Evolutionary conservation across 2,888 invertebrate genomes (phyloP).

Genomic region (Rhabditoides inermis): DNA sequence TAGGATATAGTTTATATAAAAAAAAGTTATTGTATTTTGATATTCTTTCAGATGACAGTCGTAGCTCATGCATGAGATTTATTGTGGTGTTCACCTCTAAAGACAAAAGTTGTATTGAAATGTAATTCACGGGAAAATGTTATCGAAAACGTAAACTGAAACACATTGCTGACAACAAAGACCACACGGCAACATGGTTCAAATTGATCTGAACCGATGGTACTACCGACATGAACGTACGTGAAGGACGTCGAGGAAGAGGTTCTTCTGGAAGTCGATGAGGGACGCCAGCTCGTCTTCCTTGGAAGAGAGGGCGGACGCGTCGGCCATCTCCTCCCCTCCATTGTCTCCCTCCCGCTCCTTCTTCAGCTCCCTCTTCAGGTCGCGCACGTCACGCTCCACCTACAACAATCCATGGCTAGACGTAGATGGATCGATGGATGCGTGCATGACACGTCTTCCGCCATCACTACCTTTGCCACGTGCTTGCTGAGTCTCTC

Average conservation of each 20-base stretch:
- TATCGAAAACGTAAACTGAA: too few relatives aligned
- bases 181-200: too few relatives aligned
- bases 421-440: not conserved
- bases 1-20: too few relatives aligned
- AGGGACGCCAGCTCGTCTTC: slow-evolving; percentile 15
- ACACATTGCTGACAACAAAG: too few relatives aligned
- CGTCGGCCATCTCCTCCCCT: slow-evolving; percentile 9
- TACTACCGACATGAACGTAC: slow-evolving; percentile 27
- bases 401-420: slow-evolving; percentile 4
- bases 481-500: slow-evolving; percentile 73
- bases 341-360: slow-evolving; percentile 16
- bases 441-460: not conserved
- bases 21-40: too few relatives aligned
- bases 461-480: slow-evolving; percentile 19
- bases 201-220: too few relatives aligned
- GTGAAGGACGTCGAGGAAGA: slow-evolving; percentile 40
- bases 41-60: too few relatives aligned
- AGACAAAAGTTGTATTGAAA: too few relatives aligned
- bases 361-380: slow-evolving; percentile 4
- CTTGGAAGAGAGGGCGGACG: slow-evolving; percentile 1
- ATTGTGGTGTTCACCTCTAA: too few relatives aligned
- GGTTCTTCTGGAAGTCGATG: slow-evolving; percentile 28
- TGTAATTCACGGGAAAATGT: too few relatives aligned
- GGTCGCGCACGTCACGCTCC: slow-evolving; percentile 3
- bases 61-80: too few relatives aligned